Base-by-base conservation (phyloP, 2,888 invertebrate genomes). In the Clistopyga incitator region DNA sequence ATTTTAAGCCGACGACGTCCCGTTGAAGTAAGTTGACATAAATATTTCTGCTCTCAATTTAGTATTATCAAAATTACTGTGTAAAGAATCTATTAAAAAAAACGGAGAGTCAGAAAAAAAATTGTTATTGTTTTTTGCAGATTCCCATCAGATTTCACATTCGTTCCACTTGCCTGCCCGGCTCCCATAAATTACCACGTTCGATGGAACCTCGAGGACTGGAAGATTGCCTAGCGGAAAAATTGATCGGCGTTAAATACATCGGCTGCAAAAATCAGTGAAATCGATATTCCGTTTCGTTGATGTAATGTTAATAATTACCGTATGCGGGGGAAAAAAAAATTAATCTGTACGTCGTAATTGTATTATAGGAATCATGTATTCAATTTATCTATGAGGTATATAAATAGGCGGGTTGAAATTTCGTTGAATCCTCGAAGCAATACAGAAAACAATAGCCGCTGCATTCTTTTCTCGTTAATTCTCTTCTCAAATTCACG, bases 141-240 rank as follows among this genome's bases (percentile, higher is more conserved):
- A 85, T 90, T 68, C 91, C 92, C 13, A 85, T 92, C 6, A 87
- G 87, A 56, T 88, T 92, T 81, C 92, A 92, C 75, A 89, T 88
- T 61, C 89, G 88, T 54, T 82, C 87, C 76, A 91, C 90, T 13
- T 91, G 91, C 67, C 83, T 92, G 45, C 81, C 78, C 52, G 88
- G 90, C 82, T 92, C 92, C 13, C 89, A 91, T 77, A 52, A 87
- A 29, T 84, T 90, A 25, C 90, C 92, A 47, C 85, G 83, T 59
- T 88, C 89, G 1, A 89, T 90, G 81, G 61, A 88, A 68, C 91
- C 92, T 3, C 87, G 87, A 79, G 92, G 92, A 75, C 86, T 92
- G 20, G 81, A 88, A 56, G 92, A 93, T 79, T 91, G 91, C 68
- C 90, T 92, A 20, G 50, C 47, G 11, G 64, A 72, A 47, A n/a